phyloP scores from a whole-genome alignment of 2,113 vertebrate genomes.

The Opisthocomus hoazin region DNA sequence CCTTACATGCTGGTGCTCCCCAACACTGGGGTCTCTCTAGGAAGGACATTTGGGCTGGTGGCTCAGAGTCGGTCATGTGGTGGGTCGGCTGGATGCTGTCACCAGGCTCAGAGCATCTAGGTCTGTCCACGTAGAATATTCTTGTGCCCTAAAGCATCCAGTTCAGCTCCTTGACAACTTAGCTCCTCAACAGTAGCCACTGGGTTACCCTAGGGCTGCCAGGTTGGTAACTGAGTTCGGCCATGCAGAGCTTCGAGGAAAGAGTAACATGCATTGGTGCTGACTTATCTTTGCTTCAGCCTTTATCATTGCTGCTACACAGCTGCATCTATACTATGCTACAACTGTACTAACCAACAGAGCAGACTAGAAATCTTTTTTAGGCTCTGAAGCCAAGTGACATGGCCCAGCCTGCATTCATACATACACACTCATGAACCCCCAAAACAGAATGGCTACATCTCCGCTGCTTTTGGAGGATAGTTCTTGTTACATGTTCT shows the following conservation, averaged over 20 bases:
- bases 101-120: not conserved
- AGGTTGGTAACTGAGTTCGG: not conserved
- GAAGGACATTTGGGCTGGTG: not conserved
- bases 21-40: not conserved
- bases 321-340: not conserved
- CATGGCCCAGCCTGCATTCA: not conserved
- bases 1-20: not conserved
- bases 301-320: not conserved
- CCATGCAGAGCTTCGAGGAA: not conserved
- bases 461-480: not conserved
- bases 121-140: not conserved
- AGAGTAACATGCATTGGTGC: not conserved
- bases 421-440: not conserved
- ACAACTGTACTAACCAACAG: not conserved
- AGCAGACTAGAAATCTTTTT: not conserved
- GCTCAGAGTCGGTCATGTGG: not conserved
- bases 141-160: not conserved
- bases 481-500: not conserved
- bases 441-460: not conserved
- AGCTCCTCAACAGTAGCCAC: not conserved
- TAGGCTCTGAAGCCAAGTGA: not conserved
- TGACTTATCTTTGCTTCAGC: not conserved
- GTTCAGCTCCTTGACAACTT: not conserved
- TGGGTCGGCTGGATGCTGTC: not conserved
- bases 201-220: not conserved